Conservation (phyloP, 64 coral and sea anemone species). For the Orbicella faveolata region DNA sequence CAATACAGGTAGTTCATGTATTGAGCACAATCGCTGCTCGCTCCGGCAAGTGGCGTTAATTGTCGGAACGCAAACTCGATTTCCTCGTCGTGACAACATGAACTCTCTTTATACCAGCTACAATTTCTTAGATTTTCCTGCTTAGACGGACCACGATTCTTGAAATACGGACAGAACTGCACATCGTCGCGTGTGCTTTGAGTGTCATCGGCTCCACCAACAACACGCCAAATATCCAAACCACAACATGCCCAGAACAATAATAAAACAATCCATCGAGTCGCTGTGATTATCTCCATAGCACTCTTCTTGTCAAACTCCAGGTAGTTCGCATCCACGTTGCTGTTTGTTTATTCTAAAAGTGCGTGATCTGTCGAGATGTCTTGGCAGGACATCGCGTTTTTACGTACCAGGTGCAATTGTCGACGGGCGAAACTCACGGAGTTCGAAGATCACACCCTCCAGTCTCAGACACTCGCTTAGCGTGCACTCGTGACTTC, state of each 20-base stretch:
- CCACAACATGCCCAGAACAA: conserved; percentile 5
- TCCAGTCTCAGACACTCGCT: background rate
- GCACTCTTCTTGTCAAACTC: background rate
- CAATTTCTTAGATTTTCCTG: conserved; percentile 87
- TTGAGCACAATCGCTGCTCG: conserved; percentile 54
- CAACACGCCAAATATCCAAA: background rate
- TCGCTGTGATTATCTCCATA: background rate
- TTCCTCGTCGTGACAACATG: conserved; percentile 90
- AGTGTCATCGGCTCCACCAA: background rate
- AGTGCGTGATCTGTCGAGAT: background rate
- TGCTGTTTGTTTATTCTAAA: conserved; percentile 11
- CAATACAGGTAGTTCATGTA: conserved; percentile 91
- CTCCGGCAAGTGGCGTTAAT: conserved; percentile 61
- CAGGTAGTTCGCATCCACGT: background rate
- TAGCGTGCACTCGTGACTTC: background rate
- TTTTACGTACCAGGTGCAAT: background rate
- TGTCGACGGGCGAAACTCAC: background rate
- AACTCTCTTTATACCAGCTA: conserved; percentile 92
- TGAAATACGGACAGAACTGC: conserved; percentile 97
- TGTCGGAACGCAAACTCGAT: conserved; percentile 65
- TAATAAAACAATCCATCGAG: conserved; percentile 7
- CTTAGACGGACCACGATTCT: conserved; percentile 81
- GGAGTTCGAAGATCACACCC: background rate
- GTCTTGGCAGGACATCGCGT: background rate
- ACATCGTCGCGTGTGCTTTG: background rate